Conservation (phyloP, 2,113 vertebrate species). For the Pelmatolapia mariae region DNA sequence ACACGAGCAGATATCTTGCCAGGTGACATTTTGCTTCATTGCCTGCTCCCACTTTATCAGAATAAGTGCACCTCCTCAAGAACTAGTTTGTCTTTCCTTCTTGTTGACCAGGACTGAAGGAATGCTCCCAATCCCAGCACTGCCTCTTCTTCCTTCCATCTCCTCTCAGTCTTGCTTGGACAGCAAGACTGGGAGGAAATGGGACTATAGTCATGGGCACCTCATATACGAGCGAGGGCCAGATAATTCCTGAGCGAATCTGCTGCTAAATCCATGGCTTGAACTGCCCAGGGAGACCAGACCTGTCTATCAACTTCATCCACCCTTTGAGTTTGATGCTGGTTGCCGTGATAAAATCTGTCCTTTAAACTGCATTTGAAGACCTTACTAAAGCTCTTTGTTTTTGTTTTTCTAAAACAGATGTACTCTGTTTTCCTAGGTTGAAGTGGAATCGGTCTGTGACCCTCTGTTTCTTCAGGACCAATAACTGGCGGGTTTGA, state of each 20-base stretch:
- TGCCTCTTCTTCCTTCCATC: neutral
- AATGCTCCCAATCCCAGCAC: neutral
- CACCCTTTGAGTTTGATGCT: neutral
- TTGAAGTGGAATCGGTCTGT: neutral
- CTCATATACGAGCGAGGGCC: neutral
- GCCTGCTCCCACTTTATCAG: neutral
- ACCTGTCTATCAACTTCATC: neutral
- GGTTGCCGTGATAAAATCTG: neutral
- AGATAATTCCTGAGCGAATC: neutral
- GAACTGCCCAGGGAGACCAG: neutral
- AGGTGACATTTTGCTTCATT: neutral
- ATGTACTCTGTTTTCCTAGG: neutral
- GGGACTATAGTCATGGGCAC: neutral
- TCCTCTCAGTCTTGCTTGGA: neutral
- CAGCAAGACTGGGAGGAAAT: neutral
- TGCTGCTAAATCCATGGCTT: neutral
- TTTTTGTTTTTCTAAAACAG: neutral
- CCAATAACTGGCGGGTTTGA: neutral
- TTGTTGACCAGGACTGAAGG: neutral
- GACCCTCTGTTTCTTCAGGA: neutral
- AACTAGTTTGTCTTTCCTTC: neutral
- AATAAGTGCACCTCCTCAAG: neutral
- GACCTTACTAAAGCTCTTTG: neutral
- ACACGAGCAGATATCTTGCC: neutral
- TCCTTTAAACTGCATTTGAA: neutral